Percentiles rank a stretch among this genome's conserved stretches.
These are phyloP conservation scores for Egretta garzetta DNA, from an alignment of 2,113 vertebrate genomes.

Conservation along the genomic window DNA sequence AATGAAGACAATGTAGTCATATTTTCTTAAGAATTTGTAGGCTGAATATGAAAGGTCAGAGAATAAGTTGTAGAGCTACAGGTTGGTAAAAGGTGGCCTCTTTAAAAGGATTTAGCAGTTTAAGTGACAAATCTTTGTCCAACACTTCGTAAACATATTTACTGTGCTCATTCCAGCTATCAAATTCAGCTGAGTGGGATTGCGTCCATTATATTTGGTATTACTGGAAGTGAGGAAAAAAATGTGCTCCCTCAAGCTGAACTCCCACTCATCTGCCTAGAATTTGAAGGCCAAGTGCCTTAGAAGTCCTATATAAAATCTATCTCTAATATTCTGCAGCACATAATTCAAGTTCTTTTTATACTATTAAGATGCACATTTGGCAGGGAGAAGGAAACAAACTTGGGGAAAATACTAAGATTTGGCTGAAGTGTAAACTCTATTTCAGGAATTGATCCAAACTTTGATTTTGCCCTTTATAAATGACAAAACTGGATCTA, in stretches of 20 bases:
- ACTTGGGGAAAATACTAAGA: not conserved
- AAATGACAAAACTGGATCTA: not conserved
- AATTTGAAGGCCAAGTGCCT: slow-evolving; percentile 3
- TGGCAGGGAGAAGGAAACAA: not conserved
- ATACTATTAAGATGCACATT: not conserved
- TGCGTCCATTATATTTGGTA: not conserved
- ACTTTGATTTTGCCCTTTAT: not conserved
- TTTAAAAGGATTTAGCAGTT: not conserved
- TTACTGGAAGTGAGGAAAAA: not conserved
- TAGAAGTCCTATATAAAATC: not conserved
- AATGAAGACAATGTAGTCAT: not conserved
- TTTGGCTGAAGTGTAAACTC: not conserved
- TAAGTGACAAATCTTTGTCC: not conserved
- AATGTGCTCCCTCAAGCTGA: not conserved
- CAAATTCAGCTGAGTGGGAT: not conserved
- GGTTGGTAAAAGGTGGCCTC: not conserved
- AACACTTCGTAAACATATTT: not conserved
- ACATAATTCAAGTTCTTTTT: not conserved
- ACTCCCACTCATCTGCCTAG: not conserved
- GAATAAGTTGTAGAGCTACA: not conserved
- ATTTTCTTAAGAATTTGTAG: not conserved
- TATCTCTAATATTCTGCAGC: not conserved
- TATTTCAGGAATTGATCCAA: not conserved
- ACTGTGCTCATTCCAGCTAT: not conserved
- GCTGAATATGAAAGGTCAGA: not conserved